phyloP scores from a whole-genome alignment of 2,888 invertebrate genomes.

The Apodemia zela region DNA sequence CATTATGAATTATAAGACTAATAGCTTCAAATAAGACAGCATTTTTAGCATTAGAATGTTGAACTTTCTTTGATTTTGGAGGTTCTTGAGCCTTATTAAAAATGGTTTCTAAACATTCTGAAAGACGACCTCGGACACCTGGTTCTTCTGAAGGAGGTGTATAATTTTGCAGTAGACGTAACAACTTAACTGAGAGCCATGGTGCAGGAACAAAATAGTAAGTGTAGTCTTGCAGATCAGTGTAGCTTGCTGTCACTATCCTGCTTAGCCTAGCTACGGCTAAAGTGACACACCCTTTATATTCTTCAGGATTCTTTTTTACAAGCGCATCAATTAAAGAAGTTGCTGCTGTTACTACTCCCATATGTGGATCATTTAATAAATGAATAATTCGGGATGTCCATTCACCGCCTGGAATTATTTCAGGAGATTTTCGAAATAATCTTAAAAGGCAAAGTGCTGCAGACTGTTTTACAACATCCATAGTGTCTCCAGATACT shows the following conservation, averaged over 20 bases:
- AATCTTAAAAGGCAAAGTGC: constrained; percentile 96
- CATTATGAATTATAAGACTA: constrained; percentile 99
- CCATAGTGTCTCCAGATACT: constrained; percentile 99
- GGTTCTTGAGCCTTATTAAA: constrained; percentile 99
- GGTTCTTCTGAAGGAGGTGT: constrained; percentile 98
- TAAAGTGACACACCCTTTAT: constrained; percentile 98
- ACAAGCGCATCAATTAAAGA: constrained; percentile 98
- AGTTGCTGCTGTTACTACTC: constrained; percentile 99
- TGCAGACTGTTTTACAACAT: constrained; percentile 99
- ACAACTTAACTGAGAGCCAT: constrained; percentile 98
- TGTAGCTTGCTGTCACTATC: constrained; percentile 99
- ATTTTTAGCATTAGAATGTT: constrained; percentile 99
- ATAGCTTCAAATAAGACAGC: constrained; percentile 99
- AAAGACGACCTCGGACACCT: constrained; percentile 95
- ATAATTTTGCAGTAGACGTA: constrained; percentile 97
- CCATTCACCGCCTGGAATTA: constrained; percentile 98
- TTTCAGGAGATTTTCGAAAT: constrained; percentile 96
- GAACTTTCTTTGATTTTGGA: constrained; percentile 99
- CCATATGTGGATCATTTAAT: constrained; percentile 99
- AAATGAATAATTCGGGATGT: constrained; percentile 99
- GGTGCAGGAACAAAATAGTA: constrained; percentile 99
- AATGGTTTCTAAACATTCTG: constrained; percentile 98
- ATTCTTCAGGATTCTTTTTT: constrained; percentile 99
- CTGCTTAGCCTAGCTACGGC: constrained; percentile 98
- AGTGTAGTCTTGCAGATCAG: constrained; percentile 99